Percentiles rank a stretch among this genome's conserved stretches.
phyloP scores from a whole-genome alignment of 2,113 vertebrate genomes.

The Phocoena phocoena region DNA sequence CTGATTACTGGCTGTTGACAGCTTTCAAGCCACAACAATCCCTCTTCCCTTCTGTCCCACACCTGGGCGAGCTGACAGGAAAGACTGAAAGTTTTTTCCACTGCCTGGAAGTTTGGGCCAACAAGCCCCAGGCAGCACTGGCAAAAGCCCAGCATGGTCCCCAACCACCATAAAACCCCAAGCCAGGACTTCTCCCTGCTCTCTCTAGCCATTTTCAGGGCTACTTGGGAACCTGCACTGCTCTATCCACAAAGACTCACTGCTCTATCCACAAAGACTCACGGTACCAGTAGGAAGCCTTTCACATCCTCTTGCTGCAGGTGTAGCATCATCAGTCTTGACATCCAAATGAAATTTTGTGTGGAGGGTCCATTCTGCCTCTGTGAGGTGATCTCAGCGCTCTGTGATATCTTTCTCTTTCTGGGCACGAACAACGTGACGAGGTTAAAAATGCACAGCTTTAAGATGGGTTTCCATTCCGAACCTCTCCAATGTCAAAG shows the following conservation, averaged over 20 bases:
- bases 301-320: not conserved
- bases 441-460: not conserved
- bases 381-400: not conserved
- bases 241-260: not conserved
- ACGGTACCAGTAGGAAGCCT: not conserved
- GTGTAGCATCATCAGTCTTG: too few relatives aligned
- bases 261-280: not conserved
- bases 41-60: not conserved
- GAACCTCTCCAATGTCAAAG: constrained; percentile 78
- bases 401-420: not conserved
- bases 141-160: not conserved
- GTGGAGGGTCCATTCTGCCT: not conserved
- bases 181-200: not conserved
- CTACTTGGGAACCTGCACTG: not conserved
- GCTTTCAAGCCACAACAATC: not conserved
- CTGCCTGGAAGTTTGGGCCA: not conserved
- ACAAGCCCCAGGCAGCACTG: not conserved
- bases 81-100: not conserved
- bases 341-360: not conserved
- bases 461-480: not conserved
- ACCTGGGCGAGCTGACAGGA: too few relatives aligned
- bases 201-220: not conserved
- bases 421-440: not conserved
- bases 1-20: not conserved
- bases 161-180: not conserved